Evolutionary conservation across 2,888 invertebrate genomes (phyloP), one percentile per base, ranked within the genome.

Genomic region (Germaria angustata): DNA sequence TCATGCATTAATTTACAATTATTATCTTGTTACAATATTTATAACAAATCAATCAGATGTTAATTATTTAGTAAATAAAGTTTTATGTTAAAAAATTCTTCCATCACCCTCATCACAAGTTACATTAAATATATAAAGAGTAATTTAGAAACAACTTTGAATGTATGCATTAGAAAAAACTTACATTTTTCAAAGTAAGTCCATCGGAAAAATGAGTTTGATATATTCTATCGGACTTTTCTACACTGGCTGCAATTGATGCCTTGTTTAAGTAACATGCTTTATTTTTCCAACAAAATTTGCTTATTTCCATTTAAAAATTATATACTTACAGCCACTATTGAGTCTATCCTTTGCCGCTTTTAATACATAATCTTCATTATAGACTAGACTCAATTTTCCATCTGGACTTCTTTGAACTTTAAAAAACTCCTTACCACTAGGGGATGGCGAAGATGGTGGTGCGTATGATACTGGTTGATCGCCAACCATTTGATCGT

Each of bases 331-430:
- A 80, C 80, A 65, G n/a, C 49, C 57, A 15, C 46, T 28, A 36
- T 59, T 55, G 17, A 13, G 5, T 32, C 15, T 61, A 9, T 75
- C 68, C n/a, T 7, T 24, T 5, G 22, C 65, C 20, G n/a, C 17
- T 59, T 34, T 59, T 0, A 22, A 5, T 15, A 63, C 46, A 28
- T 32, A 49, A 20, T 68, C 73, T 20, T 90, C 87, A 85, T 90
- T 90, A 88, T 89, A 89, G 85, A 90, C 88, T 46, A 89, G 85
- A 87, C 88, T 89, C 80, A 90, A 88, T 87, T 89, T 90, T 84
- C 90, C 90, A 84, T 90, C 88, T 79, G 89, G 88, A 77, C 87
- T 87, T 85, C 91, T 87, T 86, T 90, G 90, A 85, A 90, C 89
- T 89, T 89, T 91, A 84, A 91, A 90, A 80, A 87, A 83, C 81